These are phyloP conservation scores for Hippocampus kuda DNA, from an alignment of 2,797 vertebrate genomes.

Conservation along the genomic window DNA sequence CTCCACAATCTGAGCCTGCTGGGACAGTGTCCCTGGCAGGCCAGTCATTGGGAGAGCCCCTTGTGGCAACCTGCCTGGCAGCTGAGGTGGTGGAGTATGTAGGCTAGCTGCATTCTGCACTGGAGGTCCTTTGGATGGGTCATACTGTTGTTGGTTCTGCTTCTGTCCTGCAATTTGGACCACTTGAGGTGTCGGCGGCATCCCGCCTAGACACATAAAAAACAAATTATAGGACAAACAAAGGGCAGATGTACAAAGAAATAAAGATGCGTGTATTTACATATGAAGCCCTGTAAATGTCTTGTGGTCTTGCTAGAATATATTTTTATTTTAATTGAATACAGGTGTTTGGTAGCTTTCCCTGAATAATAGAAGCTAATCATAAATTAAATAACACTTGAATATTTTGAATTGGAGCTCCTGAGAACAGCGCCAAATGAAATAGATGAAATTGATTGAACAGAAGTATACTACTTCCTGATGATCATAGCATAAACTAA, in stretches of 20 bases:
- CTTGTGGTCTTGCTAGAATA: slow-evolving; percentile 9
- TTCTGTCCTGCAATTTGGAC: slow-evolving; percentile 77
- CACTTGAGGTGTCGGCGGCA: slow-evolving; percentile 72
- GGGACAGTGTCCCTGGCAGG: slow-evolving; percentile 73
- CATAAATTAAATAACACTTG: slow-evolving; percentile 12
- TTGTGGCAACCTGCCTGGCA: slow-evolving; percentile 73
- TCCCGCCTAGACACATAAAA: slow-evolving; percentile 69
- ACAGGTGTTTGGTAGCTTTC: slow-evolving; percentile 21
- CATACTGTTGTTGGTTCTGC: slow-evolving; percentile 78
- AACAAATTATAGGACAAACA: slow-evolving; percentile 52
- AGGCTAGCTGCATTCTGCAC: slow-evolving; percentile 86
- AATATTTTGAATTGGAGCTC: slow-evolving; percentile 38
- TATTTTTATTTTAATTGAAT: slow-evolving; percentile 4
- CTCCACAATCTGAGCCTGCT: slow-evolving; percentile 75
- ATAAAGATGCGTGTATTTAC: slow-evolving; percentile 21
- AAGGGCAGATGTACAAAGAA: slow-evolving; percentile 39
- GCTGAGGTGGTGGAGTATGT: slow-evolving; percentile 82
- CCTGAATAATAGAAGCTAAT: slow-evolving; percentile 26
- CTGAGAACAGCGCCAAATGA: slow-evolving; percentile 47
- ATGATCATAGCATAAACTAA: slow-evolving; percentile 63
- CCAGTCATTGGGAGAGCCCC: slow-evolving; percentile 63
- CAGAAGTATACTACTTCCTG: slow-evolving; percentile 53
- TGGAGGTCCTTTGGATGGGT: slow-evolving; percentile 86
- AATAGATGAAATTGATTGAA: slow-evolving; percentile 52
- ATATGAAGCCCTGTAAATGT: background rate